Conservation (phyloP, 2,113 vertebrate genomes). For the Melierax canorus region DNA sequence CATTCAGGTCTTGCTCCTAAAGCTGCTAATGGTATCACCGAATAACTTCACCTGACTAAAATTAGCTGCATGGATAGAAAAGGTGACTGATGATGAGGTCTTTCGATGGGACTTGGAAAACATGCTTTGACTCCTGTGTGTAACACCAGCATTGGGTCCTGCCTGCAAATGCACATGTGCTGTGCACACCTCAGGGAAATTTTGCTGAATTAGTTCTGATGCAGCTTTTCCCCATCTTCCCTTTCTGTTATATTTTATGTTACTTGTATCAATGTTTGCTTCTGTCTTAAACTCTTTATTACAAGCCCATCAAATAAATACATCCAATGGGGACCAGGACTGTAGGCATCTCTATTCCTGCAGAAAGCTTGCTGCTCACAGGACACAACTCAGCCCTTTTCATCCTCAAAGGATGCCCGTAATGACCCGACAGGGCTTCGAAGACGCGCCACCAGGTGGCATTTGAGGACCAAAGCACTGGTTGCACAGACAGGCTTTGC, state of each 20-base stretch:
- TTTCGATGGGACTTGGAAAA: neutral
- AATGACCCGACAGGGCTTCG: fast-evolving
- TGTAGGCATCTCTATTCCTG: neutral
- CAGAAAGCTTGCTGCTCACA: neutral
- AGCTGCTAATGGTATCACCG: neutral
- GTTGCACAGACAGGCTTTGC: neutral
- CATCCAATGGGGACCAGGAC: too few species aligned
- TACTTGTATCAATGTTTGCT: neutral
- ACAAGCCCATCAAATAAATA: neutral
- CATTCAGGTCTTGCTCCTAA: neutral
- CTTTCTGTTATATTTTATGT: neutral
- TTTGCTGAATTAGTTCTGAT: neutral
- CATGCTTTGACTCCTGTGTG: neutral
- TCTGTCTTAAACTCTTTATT: neutral
- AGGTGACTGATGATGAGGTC: neutral
- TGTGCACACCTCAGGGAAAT: neutral
- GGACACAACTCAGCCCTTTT: neutral
- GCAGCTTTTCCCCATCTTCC: neutral
- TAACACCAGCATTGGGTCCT: neutral
- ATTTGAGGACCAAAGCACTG: neutral
- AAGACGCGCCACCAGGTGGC: neutral
- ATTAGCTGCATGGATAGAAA: neutral
- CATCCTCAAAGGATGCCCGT: neutral
- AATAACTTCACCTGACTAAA: neutral
- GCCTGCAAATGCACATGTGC: too few species aligned